phyloP scores from a whole-genome alignment of 2,113 vertebrate genomes.

The Zosterops borbonicus region DNA sequence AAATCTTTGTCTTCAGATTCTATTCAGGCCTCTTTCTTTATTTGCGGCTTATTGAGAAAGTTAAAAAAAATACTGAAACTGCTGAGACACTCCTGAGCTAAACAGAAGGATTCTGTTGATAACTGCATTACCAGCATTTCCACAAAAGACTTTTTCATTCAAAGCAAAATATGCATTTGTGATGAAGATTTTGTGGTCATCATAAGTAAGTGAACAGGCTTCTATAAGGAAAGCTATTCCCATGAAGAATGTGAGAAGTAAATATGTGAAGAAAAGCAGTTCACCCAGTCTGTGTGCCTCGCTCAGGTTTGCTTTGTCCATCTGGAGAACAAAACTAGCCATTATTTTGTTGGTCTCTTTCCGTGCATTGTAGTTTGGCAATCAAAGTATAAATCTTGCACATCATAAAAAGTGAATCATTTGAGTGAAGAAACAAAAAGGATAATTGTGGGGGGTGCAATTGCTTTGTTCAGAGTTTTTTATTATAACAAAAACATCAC shows the following conservation, averaged over 20 bases:
- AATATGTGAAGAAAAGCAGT: not conserved
- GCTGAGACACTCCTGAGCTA: not conserved
- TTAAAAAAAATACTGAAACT: not conserved
- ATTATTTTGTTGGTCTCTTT: constrained; percentile 1
- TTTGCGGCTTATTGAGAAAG: not conserved
- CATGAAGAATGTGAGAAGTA: not conserved
- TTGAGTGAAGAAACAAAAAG: constrained; percentile 49
- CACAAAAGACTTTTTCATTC: not conserved
- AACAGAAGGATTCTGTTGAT: not conserved
- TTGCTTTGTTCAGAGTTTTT: constrained; percentile 59
- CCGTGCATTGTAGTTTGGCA: not conserved
- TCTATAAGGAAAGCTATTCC: not conserved
- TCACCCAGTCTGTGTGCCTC: not conserved
- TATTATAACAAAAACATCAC: constrained; percentile 60
- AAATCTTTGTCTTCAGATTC: not conserved
- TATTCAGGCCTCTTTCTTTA: not conserved
- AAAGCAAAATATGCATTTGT: not conserved
- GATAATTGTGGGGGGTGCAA: not conserved
- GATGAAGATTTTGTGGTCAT: not conserved
- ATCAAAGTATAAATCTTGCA: not conserved
- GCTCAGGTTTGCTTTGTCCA: not conserved
- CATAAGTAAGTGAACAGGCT: not conserved
- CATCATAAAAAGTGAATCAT: constrained; percentile 14
- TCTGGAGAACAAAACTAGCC: not conserved
- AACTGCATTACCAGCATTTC: not conserved